Percentiles rank a stretch among this genome's conserved stretches.
Conservation (phyloP, 1,140 invertebrate genomes). For the Hylyphantes graminicola region DNA sequence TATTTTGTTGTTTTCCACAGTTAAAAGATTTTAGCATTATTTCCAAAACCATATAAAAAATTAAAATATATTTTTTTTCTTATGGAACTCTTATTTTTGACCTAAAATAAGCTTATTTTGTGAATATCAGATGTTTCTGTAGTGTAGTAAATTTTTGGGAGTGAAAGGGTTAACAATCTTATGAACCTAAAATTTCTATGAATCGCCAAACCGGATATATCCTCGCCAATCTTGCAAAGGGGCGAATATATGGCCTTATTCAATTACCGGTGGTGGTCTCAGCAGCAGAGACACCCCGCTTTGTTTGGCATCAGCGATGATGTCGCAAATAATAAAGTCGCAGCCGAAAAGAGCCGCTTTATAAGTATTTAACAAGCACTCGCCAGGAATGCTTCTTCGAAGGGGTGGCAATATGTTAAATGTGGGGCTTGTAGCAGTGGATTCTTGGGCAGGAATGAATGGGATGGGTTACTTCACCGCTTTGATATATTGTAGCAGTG, state of each 20-base stretch:
- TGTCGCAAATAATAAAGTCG: constrained; percentile 16
- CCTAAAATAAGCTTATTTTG: too few species aligned
- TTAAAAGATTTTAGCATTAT: too few species aligned
- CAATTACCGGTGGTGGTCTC: constrained; percentile 20
- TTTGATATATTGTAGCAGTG: not conserved
- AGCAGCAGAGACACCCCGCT: constrained; percentile 10
- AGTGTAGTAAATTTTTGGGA: too few species aligned
- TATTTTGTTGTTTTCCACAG: too few species aligned
- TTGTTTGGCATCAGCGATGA: constrained; percentile 26
- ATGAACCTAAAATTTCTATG: too few species aligned
- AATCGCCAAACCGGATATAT: not conserved
- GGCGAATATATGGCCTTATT: not conserved
- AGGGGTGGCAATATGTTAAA: constrained; percentile 26
- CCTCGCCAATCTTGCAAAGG: not conserved
- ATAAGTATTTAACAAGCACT: constrained; percentile 39
- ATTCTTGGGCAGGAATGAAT: too few species aligned
- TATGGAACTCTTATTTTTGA: too few species aligned
- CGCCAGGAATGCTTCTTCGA: constrained; percentile 1
- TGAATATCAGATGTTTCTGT: too few species aligned
- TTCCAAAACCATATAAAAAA: too few species aligned
- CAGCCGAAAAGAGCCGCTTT: constrained; percentile 15
- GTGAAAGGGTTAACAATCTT: too few species aligned
- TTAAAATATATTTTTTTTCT: too few species aligned
- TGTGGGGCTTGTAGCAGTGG: not conserved
- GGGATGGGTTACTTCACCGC: not conserved